Base-by-base conservation (phyloP, 2,888 invertebrate species). In the Ariolimax columbianus region DNA sequence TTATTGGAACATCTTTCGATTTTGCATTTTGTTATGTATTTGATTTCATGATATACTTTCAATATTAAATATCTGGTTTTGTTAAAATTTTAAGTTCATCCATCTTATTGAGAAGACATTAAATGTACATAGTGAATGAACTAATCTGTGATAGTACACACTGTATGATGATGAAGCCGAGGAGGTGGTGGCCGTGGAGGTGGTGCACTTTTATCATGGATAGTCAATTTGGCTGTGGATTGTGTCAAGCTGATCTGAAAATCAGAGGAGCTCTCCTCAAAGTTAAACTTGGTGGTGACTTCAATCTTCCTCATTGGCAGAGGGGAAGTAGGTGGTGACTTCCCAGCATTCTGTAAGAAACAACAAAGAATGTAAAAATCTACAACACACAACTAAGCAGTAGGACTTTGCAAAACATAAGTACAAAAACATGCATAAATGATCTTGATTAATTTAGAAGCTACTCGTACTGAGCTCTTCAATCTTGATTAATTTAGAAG, bases 301-400 rank as follows among this genome's bases (percentile, higher is more conserved):
- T 82, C 63, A 40, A 86, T 84, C 77, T 84, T 86, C 72, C 77
- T 86, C 83, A 68, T 77, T 38, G 47, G 30, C 0, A 36, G 43
- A 26, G 83, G 80, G 19, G 80, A 38, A 26, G 78, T 36, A 2
- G 83, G 73, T 51, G 78, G 83, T 43, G 68, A 66, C 14, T 75
- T 73, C 26, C 36, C 17, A 26, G 51, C 38, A 14, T 47, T 66
- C 79, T 83, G 79, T 23, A 40, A 75, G 4, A 75, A 51, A 63
- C n/a, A 63, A 47, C 47, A 47, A n/a, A n/a, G 14, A 9, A 47
- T 47, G 6, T 47, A 14, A 47, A 47, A 47, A 55, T 55, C 23
- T 17, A 55, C 9, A 23, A 9, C 23, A 55, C 3, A 55, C 4
- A 55, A 55, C 55, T 23, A 3, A 55, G 23, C 9, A 23, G 23